Percentiles rank a stretch among this genome's conserved stretches.
Conservation (phyloP, 2,888 invertebrate genomes). For the Agrochola lychnidis region DNA sequence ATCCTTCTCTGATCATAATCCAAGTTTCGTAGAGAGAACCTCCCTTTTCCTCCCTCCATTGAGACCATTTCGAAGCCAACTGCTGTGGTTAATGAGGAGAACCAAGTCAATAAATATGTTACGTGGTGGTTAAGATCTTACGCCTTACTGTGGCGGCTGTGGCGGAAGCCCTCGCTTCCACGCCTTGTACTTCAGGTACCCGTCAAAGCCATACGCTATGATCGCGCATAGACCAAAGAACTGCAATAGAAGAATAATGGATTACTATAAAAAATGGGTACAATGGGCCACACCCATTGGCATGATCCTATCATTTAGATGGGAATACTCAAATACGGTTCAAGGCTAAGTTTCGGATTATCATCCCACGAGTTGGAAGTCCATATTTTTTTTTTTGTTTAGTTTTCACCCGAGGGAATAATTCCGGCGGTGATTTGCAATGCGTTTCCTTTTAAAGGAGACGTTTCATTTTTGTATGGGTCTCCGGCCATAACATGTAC, state of each 20-base stretch:
- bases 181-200: conserved; percentile 94
- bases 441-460: too few relatives aligned
- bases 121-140: background rate
- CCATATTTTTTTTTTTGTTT: too few relatives aligned
- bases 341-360: too few relatives aligned
- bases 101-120: conserved; percentile 5
- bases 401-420: too few relatives aligned
- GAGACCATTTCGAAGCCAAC: background rate
- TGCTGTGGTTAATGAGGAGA: background rate
- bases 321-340: background rate
- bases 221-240: conserved; percentile 97
- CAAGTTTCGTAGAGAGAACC: background rate
- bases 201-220: conserved; percentile 95
- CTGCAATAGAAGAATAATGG: conserved; percentile 86
- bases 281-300: too few relatives aligned
- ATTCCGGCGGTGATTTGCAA: too few relatives aligned
- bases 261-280: background rate
- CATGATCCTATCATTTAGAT: background rate
- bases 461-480: too few relatives aligned
- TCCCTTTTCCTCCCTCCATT: background rate
- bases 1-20: background rate
- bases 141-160: conserved; percentile 93
- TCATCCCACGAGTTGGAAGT: too few relatives aligned
- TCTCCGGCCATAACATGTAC: too few relatives aligned
- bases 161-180: conserved; percentile 93